Percentiles rank a stretch among this genome's conserved stretches.
phyloP scores from a whole-genome alignment of 1,140 invertebrate species.

The Portunus trituberculatus region DNA sequence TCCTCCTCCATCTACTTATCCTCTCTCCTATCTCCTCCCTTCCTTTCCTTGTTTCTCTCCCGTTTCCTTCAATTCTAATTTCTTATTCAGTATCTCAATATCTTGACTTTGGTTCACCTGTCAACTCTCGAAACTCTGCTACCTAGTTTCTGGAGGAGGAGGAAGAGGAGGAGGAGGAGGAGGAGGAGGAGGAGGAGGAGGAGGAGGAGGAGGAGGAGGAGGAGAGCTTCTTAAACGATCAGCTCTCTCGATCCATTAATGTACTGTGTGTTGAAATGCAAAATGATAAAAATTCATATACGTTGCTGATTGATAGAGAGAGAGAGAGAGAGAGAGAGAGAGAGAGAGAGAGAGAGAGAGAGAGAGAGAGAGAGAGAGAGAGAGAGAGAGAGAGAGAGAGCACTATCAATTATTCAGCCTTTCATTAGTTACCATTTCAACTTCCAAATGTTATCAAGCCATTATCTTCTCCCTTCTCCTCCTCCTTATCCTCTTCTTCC shows the following conservation, averaged over 20 bases:
- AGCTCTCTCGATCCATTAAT: too few species aligned
- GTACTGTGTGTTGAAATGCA: too few species aligned
- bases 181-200: neutral
- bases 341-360: neutral
- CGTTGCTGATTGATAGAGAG: neutral
- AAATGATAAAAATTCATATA: too few species aligned
- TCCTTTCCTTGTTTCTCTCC: neutral
- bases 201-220: neutral
- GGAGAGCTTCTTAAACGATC: neutral
- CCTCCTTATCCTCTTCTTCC: too few species aligned
- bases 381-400: too few species aligned
- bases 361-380: too few species aligned
- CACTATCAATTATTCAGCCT: too few species aligned
- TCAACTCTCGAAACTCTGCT: neutral
- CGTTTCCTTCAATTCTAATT: neutral
- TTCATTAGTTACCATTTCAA: too few species aligned
- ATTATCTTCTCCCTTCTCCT: too few species aligned
- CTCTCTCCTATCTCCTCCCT: neutral
- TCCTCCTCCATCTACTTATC: neutral
- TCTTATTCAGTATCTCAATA: neutral
- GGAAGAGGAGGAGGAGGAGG: neutral
- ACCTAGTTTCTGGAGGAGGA: neutral
- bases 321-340: constrained; percentile 18
- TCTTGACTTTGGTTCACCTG: too few species aligned
- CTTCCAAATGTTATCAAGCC: too few species aligned